phyloP scores from a whole-genome alignment of 2,797 vertebrate species.

The Phylloscopus collybita region DNA sequence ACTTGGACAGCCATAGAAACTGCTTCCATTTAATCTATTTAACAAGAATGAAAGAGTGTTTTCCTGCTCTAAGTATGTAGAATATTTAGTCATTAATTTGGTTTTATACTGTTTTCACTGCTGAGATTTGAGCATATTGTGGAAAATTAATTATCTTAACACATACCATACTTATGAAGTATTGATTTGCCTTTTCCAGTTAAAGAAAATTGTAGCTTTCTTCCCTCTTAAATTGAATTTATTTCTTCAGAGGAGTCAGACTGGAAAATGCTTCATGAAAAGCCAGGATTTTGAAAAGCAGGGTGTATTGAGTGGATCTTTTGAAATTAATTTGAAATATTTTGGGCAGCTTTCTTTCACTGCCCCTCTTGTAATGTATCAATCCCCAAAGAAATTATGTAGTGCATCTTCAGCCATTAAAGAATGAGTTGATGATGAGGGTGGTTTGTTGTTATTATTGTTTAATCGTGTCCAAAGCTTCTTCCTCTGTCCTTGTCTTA shows the following conservation, averaged over 20 bases:
- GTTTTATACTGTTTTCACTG: conserved; percentile 51
- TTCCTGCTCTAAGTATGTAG: conserved; percentile 29
- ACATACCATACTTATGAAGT: conserved; percentile 46
- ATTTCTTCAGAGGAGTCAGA: conserved; percentile 20
- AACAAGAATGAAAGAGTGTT: conserved; percentile 40
- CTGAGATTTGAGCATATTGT: conserved; percentile 51
- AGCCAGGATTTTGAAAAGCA: conserved; percentile 6
- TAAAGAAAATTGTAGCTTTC: conserved; percentile 47
- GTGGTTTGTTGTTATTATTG: background rate
- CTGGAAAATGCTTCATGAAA: conserved; percentile 12
- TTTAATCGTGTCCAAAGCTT: background rate
- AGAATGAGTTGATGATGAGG: background rate
- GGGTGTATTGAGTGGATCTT: background rate
- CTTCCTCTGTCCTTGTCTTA: background rate
- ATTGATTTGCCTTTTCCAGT: conserved; percentile 64
- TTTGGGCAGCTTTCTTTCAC: background rate
- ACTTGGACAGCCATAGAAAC: conserved; percentile 58
- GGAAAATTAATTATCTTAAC: conserved; percentile 72
- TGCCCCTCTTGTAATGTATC: background rate
- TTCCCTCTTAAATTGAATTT: conserved; percentile 52
- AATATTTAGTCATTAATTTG: conserved; percentile 58
- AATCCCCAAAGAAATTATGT: background rate
- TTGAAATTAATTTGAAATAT: background rate
- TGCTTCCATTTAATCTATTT: conserved; percentile 63
- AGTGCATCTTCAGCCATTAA: background rate